A percentile compares a stretch with the other conserved stretches of the same genome.
Evolutionary conservation across 2,797 vertebrate genomes (phyloP).

Genomic region (Sebastes diaconus): DNA sequence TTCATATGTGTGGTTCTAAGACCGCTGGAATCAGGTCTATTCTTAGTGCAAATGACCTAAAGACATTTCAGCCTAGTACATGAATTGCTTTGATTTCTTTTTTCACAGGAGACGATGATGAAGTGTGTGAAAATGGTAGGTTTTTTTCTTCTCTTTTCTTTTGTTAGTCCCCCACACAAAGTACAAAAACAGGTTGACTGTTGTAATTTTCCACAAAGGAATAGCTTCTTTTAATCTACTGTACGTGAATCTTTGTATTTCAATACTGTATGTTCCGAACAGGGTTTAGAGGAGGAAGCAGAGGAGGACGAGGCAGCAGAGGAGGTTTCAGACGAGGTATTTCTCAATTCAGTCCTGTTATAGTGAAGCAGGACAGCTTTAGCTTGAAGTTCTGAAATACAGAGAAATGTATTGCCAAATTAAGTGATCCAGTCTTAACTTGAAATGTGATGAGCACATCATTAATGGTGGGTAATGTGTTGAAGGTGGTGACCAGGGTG

Average conservation of each 20-base stretch:
- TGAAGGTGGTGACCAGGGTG: constrained; percentile 56
- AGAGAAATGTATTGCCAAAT: not conserved
- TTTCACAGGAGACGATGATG: constrained; percentile 6
- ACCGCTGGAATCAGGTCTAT: not conserved
- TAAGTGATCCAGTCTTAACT: not conserved
- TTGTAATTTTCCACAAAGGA: not conserved
- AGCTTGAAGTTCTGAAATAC: not conserved
- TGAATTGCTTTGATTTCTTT: not conserved
- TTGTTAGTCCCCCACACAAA: too few species aligned
- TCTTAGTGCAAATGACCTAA: not conserved
- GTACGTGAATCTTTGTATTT: not conserved
- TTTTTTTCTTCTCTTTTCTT: not conserved
- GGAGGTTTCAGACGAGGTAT: constrained; percentile 63
- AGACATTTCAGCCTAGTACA: not conserved
- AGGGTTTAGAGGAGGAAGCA: constrained; percentile 55
- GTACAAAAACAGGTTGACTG: not conserved
- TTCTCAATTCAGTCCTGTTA: not conserved
- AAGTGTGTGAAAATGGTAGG: constrained; percentile 22
- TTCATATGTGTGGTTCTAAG: not conserved
- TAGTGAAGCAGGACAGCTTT: not conserved
- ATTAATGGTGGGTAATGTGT: not conserved
- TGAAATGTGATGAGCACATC: not conserved
- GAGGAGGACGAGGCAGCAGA: constrained; percentile 49
- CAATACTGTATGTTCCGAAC: not conserved
- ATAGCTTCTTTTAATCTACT: not conserved